phyloP scores from a whole-genome alignment of 2,888 invertebrate species.

The Drosophila putrida region DNA sequence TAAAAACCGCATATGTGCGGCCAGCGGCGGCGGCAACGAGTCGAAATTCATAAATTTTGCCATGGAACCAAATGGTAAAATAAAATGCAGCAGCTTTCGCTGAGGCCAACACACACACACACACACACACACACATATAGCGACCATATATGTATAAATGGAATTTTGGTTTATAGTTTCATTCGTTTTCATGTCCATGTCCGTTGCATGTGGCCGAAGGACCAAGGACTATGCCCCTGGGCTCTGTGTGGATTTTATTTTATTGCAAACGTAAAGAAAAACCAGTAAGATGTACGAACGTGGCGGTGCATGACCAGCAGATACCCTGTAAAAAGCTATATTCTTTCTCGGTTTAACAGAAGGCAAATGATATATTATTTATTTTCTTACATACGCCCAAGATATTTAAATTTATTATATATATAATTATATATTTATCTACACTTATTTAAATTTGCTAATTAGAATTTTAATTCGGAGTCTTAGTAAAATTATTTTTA shows the following conservation, averaged over 20 bases:
- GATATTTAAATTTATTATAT: too few relatives aligned
- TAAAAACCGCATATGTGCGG: conserved; percentile 81
- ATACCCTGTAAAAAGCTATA: conserved; percentile 11
- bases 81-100: conserved; percentile 68
- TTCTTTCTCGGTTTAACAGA: background rate
- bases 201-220: conserved; percentile 52
- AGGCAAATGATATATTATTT: background rate
- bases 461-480: too few relatives aligned
- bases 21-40: conserved; percentile 66
- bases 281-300: conserved; percentile 13
- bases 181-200: conserved; percentile 39
- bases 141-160: conserved; percentile 37
- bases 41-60: conserved; percentile 76
- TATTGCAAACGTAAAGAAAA: conserved; percentile 75
- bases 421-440: too few relatives aligned
- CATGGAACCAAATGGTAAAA: conserved; percentile 76
- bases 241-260: conserved; percentile 73
- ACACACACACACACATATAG: conserved; percentile 16
- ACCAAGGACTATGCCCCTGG: conserved; percentile 37
- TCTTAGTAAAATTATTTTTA: too few relatives aligned
- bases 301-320: background rate
- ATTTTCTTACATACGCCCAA: too few relatives aligned
- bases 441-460: too few relatives aligned
- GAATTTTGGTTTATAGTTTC: conserved; percentile 73
- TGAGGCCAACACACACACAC: conserved; percentile 32